These are phyloP conservation scores for Epicampocera succincta DNA, from an alignment of 2,888 invertebrate genomes.

Conservation along the genomic window DNA sequence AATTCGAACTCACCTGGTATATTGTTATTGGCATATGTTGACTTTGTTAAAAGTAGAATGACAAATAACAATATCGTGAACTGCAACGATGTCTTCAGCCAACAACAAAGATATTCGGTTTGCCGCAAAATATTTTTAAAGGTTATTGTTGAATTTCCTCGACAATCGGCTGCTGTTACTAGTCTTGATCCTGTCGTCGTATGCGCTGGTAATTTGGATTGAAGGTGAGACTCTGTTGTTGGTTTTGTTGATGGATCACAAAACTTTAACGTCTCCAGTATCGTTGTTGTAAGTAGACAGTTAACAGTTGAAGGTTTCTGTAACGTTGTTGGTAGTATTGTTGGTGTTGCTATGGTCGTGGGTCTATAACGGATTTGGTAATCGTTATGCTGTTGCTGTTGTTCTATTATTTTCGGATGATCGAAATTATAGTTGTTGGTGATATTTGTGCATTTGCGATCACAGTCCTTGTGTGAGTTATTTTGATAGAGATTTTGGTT, in stretches of 20 bases:
- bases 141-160: constrained; percentile 43
- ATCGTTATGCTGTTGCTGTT: constrained; percentile 69
- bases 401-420: constrained; percentile 57
- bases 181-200: constrained; percentile 22
- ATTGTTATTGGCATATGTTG: constrained; percentile 80
- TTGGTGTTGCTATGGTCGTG: constrained; percentile 64
- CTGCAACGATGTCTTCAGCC: constrained; percentile 75
- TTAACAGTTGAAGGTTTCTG: constrained; percentile 53
- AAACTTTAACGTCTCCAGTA: constrained; percentile 70
- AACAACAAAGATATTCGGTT: constrained; percentile 70
- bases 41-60: constrained; percentile 75
- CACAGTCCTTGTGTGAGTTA: constrained; percentile 77
- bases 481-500: constrained; percentile 64
- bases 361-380: constrained; percentile 69
- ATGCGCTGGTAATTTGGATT: constrained; percentile 56
- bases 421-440: constrained; percentile 66
- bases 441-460: constrained; percentile 58
- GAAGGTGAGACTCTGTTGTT: constrained; percentile 58
- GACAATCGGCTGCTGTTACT: constrained; percentile 11
- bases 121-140: constrained; percentile 51
- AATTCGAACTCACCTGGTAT: constrained; percentile 79
- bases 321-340: constrained; percentile 53
- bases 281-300: constrained; percentile 66
- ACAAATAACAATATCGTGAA: constrained; percentile 78
- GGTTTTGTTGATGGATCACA: constrained; percentile 53